Percentiles rank a stretch among this genome's conserved stretches.
phyloP scores from a whole-genome alignment of 1,140 invertebrate genomes.

The Chrysoperla carnea region DNA sequence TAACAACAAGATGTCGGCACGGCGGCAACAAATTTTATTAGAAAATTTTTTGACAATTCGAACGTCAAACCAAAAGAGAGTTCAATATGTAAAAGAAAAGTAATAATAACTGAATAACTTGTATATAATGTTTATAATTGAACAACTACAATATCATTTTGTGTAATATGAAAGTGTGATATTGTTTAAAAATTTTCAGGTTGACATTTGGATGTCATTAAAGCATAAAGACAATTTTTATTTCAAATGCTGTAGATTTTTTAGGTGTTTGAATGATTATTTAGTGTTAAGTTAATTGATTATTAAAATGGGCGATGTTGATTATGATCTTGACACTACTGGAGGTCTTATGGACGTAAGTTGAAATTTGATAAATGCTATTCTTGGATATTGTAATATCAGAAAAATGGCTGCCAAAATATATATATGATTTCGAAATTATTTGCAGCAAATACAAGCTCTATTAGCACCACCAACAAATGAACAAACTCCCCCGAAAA shows the following conservation, averaged over 20 bases:
- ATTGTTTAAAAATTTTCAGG: not conserved
- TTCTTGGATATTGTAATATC: not conserved
- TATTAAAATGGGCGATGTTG: slow-evolving; percentile 23
- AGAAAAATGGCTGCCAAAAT: not conserved
- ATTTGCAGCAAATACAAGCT: slow-evolving; percentile 64
- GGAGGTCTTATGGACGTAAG: slow-evolving; percentile 51
- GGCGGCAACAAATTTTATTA: not conserved
- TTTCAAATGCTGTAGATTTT: not conserved
- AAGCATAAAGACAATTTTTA: not conserved
- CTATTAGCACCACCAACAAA: slow-evolving; percentile 70
- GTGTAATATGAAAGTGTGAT: not conserved
- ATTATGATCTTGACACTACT: slow-evolving; percentile 41
- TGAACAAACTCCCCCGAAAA: slow-evolving; percentile 43
- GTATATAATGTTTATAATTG: too few relatives aligned
- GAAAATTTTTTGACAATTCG: not conserved
- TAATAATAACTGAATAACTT: too few relatives aligned
- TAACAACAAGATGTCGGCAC: not conserved
- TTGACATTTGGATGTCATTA: not conserved
- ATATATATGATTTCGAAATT: not conserved
- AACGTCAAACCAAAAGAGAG: not conserved
- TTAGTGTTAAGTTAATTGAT: not conserved
- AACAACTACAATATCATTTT: not conserved
- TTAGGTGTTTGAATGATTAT: not conserved
- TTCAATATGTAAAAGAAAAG: too few relatives aligned
- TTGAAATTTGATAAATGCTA: slow-evolving; percentile 5